Conservation (phyloP, 2,113 vertebrate genomes). For the Eurystomus gularis region DNA sequence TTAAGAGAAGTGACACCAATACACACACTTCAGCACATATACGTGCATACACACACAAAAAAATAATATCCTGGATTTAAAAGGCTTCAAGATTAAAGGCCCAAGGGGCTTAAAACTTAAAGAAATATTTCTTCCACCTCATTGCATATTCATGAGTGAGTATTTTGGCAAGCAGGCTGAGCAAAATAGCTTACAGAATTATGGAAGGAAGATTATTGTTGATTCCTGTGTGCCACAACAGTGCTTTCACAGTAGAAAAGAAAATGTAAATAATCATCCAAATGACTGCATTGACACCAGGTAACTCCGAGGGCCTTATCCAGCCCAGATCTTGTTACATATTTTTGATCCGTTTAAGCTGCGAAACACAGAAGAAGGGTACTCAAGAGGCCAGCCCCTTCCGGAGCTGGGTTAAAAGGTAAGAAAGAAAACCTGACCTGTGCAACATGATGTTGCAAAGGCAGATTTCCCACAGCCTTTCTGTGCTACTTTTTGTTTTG, state of each 20-base stretch:
- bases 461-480: not conserved
- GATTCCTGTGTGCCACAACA: constrained; percentile 57
- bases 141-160: constrained; percentile 81
- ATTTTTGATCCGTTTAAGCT: not conserved
- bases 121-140: constrained; percentile 76
- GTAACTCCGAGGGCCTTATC: not conserved
- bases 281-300: not conserved
- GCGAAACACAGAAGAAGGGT: not conserved
- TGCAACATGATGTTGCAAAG: not conserved
- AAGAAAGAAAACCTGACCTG: not conserved
- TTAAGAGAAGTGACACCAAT: constrained; percentile 82
- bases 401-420: not conserved
- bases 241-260: constrained; percentile 16
- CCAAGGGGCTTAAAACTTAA: constrained; percentile 74
- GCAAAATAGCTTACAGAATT: constrained; percentile 65
- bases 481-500: not conserved
- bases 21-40: constrained; percentile 36
- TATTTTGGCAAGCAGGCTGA: constrained; percentile 58
- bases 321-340: not conserved
- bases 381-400: not conserved
- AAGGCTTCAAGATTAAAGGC: constrained; percentile 79
- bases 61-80: constrained; percentile 83
- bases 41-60: constrained; percentile 50
- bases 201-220: constrained; percentile 63
- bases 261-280: constrained; percentile 43